Conservation (phyloP, 1,140 invertebrate genomes). For the Stenopsyche tienmushanensis region DNA sequence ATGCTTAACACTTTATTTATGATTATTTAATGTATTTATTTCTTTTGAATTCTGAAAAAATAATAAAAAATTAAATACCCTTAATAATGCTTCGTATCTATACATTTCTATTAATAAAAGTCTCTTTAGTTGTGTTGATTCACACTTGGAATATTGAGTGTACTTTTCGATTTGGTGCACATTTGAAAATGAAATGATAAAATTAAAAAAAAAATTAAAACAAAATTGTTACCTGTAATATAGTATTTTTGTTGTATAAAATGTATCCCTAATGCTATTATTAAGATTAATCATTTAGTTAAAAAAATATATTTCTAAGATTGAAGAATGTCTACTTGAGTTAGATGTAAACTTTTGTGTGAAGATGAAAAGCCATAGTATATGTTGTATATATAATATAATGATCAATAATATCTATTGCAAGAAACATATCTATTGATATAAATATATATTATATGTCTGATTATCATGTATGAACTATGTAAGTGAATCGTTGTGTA, state of each 20-base stretch:
- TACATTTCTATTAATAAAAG: not conserved
- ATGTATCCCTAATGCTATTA: not conserved
- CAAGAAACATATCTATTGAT: too few species aligned
- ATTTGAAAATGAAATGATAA: not conserved
- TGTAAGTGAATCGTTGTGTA: too few species aligned
- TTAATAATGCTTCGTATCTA: not conserved
- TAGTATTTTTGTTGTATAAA: not conserved
- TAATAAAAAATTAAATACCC: not conserved
- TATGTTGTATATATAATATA: not conserved
- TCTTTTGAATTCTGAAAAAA: not conserved
- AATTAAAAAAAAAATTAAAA: too few species aligned
- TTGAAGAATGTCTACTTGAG: not conserved
- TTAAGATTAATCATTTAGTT: not conserved
- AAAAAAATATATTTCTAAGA: not conserved
- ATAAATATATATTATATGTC: too few species aligned
- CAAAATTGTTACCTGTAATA: not conserved
- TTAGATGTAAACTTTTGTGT: not conserved
- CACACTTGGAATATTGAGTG: not conserved
- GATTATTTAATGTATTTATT: too few species aligned
- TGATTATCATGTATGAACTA: too few species aligned
- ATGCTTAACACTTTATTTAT: too few species aligned
- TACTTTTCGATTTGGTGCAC: not conserved
- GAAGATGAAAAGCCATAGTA: not conserved
- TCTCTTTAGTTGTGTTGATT: not conserved
- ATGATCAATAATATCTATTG: too few species aligned